Evolutionary conservation across 2,113 vertebrate species (phyloP).

Genomic region (Falco punctatus): DNA sequence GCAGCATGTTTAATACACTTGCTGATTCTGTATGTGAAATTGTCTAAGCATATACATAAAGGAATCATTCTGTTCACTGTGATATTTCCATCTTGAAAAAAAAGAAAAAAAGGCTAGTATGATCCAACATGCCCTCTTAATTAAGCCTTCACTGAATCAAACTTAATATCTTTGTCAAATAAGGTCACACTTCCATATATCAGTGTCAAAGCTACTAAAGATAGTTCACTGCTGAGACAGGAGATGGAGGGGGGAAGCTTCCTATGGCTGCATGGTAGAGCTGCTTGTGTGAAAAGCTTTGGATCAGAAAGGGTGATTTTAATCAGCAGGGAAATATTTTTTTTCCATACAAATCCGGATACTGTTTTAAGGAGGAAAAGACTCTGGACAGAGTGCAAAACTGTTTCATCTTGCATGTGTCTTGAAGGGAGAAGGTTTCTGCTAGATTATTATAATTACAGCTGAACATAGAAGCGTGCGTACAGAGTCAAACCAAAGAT

Average conservation of each 20-base stretch:
- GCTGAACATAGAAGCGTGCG: not conserved
- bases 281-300: not conserved
- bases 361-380: not conserved
- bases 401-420: not conserved
- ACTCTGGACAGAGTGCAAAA: not conserved
- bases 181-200: slow-evolving; percentile 39
- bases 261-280: not conserved
- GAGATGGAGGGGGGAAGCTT: not conserved
- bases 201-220: slow-evolving; percentile 54
- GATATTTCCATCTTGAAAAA: not conserved
- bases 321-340: not conserved
- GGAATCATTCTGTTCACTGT: not conserved
- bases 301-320: not conserved
- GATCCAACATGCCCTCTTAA: not conserved
- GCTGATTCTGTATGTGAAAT: not conserved
- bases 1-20: not conserved
- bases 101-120: not conserved
- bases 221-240: not conserved
- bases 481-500: not conserved
- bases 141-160: slow-evolving; percentile 51
- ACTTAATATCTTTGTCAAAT: slow-evolving; percentile 36
- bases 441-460: not conserved
- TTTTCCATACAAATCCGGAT: not conserved
- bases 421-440: not conserved
- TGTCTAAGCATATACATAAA: not conserved